phyloP scores from a whole-genome alignment of 1,140 invertebrate genomes.

The Anthonomus grandis region DNA sequence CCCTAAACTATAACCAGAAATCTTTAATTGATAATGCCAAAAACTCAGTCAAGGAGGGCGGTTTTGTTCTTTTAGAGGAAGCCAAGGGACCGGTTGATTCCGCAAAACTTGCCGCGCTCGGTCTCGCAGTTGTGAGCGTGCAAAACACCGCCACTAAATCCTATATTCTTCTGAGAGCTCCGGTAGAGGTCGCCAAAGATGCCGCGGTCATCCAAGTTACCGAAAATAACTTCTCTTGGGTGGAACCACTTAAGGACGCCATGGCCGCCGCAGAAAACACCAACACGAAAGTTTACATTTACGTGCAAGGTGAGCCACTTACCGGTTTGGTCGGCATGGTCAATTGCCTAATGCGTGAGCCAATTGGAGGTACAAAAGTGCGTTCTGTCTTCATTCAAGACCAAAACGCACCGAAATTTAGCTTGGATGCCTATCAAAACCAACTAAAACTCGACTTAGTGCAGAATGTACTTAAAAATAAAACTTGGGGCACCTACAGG shows the following conservation, averaged over 20 bases:
- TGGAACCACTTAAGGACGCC: slow-evolving; percentile 73
- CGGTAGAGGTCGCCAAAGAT: slow-evolving; percentile 44
- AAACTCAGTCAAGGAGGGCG: slow-evolving; percentile 63
- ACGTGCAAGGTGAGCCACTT: slow-evolving; percentile 63
- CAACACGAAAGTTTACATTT: slow-evolving; percentile 64
- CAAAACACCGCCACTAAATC: slow-evolving; percentile 57
- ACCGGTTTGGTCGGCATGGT: slow-evolving; percentile 83
- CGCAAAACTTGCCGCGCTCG: slow-evolving; percentile 44
- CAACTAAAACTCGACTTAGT: slow-evolving; percentile 75
- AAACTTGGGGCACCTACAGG: slow-evolving; percentile 80
- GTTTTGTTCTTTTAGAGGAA: slow-evolving; percentile 78
- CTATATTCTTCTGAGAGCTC: slow-evolving; percentile 59
- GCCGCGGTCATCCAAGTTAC: slow-evolving; percentile 59
- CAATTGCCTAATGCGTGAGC: slow-evolving; percentile 84
- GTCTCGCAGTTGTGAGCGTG: slow-evolving; percentile 55
- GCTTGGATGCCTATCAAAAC: slow-evolving; percentile 56
- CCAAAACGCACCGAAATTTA: slow-evolving; percentile 60
- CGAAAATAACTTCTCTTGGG: slow-evolving; percentile 74
- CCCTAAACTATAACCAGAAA: slow-evolving; percentile 54
- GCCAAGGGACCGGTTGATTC: slow-evolving; percentile 54
- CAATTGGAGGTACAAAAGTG: slow-evolving; percentile 68
- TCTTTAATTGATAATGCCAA: slow-evolving; percentile 57
- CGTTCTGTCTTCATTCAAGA: slow-evolving; percentile 71
- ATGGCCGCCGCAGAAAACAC: slow-evolving; percentile 59
- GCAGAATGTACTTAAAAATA: slow-evolving; percentile 76